These are phyloP conservation scores for Dryas iulia DNA, from an alignment of 1,140 invertebrate genomes.

Conservation along the genomic window DNA sequence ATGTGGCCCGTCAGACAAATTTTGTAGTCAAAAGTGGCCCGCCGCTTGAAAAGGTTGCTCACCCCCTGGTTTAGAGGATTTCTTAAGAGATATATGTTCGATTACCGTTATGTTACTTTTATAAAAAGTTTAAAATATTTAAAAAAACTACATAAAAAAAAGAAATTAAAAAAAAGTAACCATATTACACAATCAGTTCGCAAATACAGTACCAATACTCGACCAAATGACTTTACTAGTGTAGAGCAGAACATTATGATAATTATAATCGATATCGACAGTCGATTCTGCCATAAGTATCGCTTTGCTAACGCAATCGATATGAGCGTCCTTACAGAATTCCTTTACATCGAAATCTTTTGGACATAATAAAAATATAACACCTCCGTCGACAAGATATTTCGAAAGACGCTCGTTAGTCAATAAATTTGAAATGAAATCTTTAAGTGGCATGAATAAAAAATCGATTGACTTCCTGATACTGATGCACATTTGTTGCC, in stretches of 20 bases:
- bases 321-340: too few species aligned
- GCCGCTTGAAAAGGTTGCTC: too few species aligned
- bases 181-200: too few species aligned
- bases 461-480: neutral
- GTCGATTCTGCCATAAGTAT: neutral
- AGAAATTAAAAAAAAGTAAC: neutral
- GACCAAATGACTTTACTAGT: conserved; percentile 26
- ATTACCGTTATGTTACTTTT: too few species aligned
- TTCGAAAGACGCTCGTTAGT: neutral
- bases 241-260: neutral
- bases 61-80: too few species aligned
- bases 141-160: conserved; percentile 1
- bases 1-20: too few species aligned
- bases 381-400: neutral
- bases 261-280: neutral
- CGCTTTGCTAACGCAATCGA: neutral
- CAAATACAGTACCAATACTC: conserved; percentile 42
- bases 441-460: neutral
- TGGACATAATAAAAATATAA: neutral
- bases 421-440: neutral
- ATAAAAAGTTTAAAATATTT: too few species aligned
- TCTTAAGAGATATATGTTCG: too few species aligned
- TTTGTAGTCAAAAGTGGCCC: too few species aligned
- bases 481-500: neutral
- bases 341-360: neutral